phyloP scores from a whole-genome alignment of 2,797 vertebrate genomes.

The Melopsittacus undulatus region DNA sequence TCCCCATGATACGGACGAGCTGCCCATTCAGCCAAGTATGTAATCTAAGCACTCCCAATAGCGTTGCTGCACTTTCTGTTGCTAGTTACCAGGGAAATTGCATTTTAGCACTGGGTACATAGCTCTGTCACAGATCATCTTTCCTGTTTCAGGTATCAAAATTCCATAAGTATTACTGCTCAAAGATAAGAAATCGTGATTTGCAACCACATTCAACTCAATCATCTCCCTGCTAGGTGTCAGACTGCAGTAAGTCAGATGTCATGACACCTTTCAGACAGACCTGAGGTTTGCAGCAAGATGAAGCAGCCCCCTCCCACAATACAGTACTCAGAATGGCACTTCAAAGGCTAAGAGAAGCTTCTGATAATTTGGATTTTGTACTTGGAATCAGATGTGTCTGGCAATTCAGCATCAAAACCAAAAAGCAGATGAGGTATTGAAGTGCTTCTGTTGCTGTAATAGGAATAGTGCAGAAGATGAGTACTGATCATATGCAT shows the following conservation, averaged over 20 bases:
- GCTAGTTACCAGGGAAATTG: not conserved
- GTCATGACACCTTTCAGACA: not conserved
- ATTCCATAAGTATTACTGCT: not conserved
- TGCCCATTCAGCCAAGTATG: not conserved
- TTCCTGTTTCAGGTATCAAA: not conserved
- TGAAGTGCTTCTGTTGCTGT: not conserved
- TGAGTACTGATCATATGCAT: not conserved
- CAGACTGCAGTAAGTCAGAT: not conserved
- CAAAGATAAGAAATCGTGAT: not conserved
- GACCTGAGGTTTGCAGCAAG: not conserved
- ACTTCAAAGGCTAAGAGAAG: not conserved
- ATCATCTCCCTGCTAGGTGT: not conserved
- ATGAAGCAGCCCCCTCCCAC: not conserved
- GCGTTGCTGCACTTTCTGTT: not conserved
- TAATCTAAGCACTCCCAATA: not conserved
- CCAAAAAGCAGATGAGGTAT: not conserved
- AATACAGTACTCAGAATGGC: not conserved
- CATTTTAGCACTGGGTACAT: not conserved
- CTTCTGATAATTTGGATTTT: not conserved
- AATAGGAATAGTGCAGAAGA: not conserved
- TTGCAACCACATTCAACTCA: not conserved
- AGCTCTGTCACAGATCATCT: not conserved
- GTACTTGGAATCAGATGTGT: not conserved
- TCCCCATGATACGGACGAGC: not conserved
- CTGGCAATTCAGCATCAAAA: not conserved